Percentiles rank a stretch among this genome's conserved stretches.
Conservation (phyloP, 2,797 vertebrate genomes). For the Sylvia borin region DNA sequence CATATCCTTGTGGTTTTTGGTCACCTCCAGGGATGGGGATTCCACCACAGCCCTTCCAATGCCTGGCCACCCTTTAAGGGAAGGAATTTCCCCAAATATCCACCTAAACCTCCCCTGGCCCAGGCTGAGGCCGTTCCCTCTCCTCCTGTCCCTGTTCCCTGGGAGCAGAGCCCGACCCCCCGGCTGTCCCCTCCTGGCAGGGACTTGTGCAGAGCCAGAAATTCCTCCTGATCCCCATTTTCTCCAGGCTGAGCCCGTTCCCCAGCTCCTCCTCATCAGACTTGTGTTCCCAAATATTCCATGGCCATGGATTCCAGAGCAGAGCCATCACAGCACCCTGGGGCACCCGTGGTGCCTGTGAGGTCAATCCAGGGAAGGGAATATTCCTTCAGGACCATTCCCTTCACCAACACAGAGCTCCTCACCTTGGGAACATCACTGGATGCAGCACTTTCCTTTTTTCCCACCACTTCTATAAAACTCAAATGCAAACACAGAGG, state of each 20-base stretch:
- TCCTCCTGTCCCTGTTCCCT: background rate
- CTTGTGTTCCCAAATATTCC: background rate
- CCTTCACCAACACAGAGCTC: background rate
- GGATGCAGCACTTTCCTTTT: background rate
- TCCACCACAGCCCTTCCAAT: background rate
- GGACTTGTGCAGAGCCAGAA: background rate
- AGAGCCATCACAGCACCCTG: accelerated
- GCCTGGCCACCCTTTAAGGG: background rate
- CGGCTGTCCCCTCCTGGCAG: background rate
- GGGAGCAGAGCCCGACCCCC: accelerated
- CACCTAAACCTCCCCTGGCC: accelerated
- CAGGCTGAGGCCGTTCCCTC: accelerated
- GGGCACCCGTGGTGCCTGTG: background rate
- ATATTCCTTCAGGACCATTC: background rate
- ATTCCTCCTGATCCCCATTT: background rate
- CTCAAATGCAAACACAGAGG: background rate
- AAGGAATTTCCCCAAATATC: background rate
- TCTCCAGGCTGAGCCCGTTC: background rate
- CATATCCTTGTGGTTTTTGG: accelerated
- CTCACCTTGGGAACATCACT: accelerated
- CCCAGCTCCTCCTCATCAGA: background rate
- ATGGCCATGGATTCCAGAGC: accelerated
- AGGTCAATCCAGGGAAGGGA: background rate
- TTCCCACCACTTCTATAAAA: background rate
- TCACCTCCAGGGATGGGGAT: background rate